These are phyloP conservation scores for Sinella curviseta DNA, from an alignment of 1,140 invertebrate genomes.

Conservation along the genomic window DNA sequence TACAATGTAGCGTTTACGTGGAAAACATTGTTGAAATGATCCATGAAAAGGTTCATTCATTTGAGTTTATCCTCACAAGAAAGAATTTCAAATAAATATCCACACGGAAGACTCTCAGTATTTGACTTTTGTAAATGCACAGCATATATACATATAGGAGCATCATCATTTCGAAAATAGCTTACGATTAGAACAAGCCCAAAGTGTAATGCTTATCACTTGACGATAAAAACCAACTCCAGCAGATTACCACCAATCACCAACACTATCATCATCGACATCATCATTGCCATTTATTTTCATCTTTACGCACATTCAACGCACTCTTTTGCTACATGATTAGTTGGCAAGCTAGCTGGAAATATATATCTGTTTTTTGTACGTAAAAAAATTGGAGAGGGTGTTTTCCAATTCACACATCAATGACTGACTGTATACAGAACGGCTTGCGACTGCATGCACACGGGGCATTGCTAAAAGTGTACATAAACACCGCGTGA, in stretches of 20 bases:
- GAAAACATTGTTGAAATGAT: neutral
- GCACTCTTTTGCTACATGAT: neutral
- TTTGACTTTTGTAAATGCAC: no score
- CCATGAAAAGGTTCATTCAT: neutral
- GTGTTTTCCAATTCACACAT: conserved; percentile 24
- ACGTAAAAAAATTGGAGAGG: conserved; percentile 7
- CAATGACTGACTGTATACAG: neutral
- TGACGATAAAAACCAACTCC: neutral
- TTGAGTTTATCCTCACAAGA: neutral
- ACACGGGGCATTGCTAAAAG: neutral
- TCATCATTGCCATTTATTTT: conserved; percentile 2
- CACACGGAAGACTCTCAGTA: neutral
- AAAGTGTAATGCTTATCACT: conserved; percentile 2
- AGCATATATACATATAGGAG: neutral
- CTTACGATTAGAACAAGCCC: neutral
- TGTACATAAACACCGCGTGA: neutral
- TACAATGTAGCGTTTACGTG: no score
- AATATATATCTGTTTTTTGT: conserved; percentile 15
- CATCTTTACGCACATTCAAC: conserved; percentile 3
- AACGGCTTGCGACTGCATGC: neutral
- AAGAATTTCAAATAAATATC: neutral
- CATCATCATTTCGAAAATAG: neutral
- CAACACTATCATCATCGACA: neutral
- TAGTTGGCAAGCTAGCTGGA: neutral
- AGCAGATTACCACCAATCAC: neutral